Conservation (phyloP, 1,140 invertebrate species). For the Laodelphax striatellus region DNA sequence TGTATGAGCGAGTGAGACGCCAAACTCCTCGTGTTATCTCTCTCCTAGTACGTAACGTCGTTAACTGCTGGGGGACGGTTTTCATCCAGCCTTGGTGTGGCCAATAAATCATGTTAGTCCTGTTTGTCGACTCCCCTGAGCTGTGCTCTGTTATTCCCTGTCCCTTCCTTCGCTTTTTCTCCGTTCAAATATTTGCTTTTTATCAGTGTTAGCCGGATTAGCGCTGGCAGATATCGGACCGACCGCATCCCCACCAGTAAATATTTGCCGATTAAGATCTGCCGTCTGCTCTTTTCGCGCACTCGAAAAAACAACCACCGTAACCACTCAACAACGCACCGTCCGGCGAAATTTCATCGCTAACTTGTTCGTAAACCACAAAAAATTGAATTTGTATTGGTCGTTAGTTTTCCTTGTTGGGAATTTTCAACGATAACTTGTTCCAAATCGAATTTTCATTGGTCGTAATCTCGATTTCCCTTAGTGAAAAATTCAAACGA, state of each 20-base stretch:
- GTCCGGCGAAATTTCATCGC: too few species aligned
- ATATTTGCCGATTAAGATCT: neutral
- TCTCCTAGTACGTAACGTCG: neutral
- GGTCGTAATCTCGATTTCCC: too few species aligned
- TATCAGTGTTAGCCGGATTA: neutral
- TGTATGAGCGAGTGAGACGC: neutral
- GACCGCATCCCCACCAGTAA: neutral
- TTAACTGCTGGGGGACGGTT: neutral
- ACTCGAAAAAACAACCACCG: too few species aligned
- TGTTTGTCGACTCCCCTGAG: neutral
- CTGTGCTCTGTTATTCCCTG: neutral
- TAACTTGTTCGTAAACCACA: too few species aligned
- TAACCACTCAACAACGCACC: too few species aligned
- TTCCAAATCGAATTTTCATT: too few species aligned
- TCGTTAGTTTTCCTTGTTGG: too few species aligned
- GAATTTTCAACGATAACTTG: too few species aligned
- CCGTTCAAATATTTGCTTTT: conserved; percentile 1
- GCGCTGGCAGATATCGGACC: too few species aligned
- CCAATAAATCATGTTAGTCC: neutral
- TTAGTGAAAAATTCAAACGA: too few species aligned
- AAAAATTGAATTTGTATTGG: too few species aligned
- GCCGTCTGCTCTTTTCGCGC: too few species aligned
- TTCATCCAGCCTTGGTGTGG: neutral
- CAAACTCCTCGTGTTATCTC: neutral
- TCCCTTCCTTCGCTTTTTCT: neutral